These are phyloP conservation scores for Rhagium mordax DNA, from an alignment of 2,888 invertebrate species.

Conservation along the genomic window DNA sequence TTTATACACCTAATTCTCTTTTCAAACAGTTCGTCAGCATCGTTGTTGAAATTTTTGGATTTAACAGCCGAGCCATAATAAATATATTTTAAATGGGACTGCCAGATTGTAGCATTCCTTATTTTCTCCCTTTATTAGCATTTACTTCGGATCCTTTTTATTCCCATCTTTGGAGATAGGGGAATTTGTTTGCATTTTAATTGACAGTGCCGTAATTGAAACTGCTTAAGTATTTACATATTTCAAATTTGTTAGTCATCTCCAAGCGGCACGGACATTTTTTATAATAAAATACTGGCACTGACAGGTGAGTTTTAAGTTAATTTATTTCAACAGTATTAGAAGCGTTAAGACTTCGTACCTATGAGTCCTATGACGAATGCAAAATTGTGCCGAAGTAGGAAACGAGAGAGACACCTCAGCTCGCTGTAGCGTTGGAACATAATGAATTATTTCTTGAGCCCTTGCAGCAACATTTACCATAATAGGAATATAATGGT, in stretches of 20 bases:
- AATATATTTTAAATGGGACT: conserved; percentile 21
- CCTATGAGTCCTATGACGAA: too few relatives aligned
- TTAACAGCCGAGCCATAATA: neutral
- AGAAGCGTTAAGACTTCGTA: too few relatives aligned
- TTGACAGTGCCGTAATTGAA: conserved; percentile 19
- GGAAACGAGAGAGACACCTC: neutral
- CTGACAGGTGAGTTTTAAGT: too few relatives aligned
- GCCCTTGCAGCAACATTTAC: conserved; percentile 5
- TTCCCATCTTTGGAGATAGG: conserved; percentile 8
- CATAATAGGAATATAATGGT: neutral
- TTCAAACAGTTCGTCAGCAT: neutral
- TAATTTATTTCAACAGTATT: too few relatives aligned
- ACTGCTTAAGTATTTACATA: conserved; percentile 16
- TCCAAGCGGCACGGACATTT: neutral
- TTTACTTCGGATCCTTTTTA: conserved; percentile 28
- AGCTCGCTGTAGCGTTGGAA: neutral
- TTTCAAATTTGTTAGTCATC: conserved; percentile 2
- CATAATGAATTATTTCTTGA: neutral
- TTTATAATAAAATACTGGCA: neutral
- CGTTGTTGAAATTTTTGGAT: neutral
- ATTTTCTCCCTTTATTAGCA: conserved; percentile 22
- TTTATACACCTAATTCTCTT: neutral
- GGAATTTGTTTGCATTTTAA: conserved; percentile 37
- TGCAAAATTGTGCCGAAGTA: too few relatives aligned
- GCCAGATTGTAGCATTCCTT: conserved; percentile 16